Base-by-base conservation (phyloP, 2,797 vertebrate genomes). In the Pterois miles region DNA sequence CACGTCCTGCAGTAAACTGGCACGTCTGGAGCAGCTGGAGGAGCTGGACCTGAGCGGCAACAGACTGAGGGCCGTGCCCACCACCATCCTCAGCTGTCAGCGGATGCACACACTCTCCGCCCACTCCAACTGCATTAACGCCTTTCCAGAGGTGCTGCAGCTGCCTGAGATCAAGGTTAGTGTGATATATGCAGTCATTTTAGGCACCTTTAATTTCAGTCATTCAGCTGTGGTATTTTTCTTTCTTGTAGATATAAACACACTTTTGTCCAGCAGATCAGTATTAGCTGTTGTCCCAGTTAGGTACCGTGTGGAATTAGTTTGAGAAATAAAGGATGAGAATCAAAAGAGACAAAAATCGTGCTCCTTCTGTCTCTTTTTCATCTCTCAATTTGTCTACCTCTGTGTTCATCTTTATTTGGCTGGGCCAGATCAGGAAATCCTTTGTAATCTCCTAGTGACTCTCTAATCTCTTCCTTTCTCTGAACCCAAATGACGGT, bases 41-140 rank as follows among this genome's bases (percentile, higher is more conserved):
- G 98, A 99, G 92, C 95, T 99, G 6, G 98, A 99, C 83, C 86
- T 99, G 91, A 99, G 98, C 64, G 98, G 98, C 33, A 99, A 99
- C 92, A 94, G 96, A 53, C 95, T 99, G 90, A 96, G 97, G 91
- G 94, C 97, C 1, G 94, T 99, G 86, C 98, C 98, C 60, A 98
- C 98, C 56, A 99, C 98, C 59, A 96, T 99, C 89, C 94, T 97
- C 84, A 98, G 93, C 91, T 99, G 98, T 82, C 93, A 94, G 72
- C 96, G 96, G 43, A 93, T 99, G 96, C 98, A 99, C 90, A 99
- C 97, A 0, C 95, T 98, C 71, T 94, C 96, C 8, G 97, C 98
- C 56, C 98, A 99, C 90, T 99, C 98, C 88, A 99, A 99, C 90
- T 96, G 96, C 90, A 97, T 99, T 12, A 96, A 94, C 84, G 94